Conservation (phyloP, 2,113 vertebrate species). For the Oreotrochilus melanogaster region DNA sequence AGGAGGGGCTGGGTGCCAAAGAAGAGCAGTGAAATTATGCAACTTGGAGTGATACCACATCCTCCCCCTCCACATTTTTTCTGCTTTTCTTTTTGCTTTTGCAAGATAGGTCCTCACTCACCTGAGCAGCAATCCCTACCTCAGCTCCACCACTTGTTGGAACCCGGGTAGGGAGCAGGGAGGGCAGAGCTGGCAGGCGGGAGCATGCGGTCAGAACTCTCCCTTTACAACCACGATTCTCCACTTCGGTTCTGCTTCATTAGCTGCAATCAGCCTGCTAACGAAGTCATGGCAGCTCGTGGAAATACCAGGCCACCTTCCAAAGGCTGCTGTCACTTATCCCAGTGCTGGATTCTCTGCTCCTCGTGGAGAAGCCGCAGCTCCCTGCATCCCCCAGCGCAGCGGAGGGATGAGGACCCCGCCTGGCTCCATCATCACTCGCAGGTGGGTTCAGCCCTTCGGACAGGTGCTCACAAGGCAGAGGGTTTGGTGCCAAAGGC, state of each 20-base stretch:
- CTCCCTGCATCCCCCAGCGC: background rate
- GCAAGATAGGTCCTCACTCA: background rate
- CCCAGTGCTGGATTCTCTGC: fast-evolving
- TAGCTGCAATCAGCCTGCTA: background rate
- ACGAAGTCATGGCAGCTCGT: background rate
- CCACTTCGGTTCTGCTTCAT: background rate
- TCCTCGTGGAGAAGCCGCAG: background rate
- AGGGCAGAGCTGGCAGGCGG: background rate
- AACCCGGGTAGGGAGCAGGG: background rate
- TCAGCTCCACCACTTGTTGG: fast-evolving
- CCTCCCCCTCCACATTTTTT: background rate
- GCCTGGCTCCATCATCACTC: fast-evolving
- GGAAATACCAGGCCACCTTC: background rate
- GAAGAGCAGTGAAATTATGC: background rate
- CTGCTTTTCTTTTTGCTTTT: background rate
- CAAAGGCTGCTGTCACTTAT: background rate
- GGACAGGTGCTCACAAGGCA: background rate
- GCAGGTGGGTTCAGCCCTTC: background rate
- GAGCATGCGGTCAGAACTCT: background rate
- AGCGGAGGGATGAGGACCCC: fast-evolving
- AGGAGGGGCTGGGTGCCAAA: background rate
- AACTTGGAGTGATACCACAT: background rate
- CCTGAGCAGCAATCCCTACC: background rate
- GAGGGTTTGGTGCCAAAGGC: background rate
- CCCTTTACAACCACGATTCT: background rate